These are phyloP conservation scores for Andrena hattorfiana DNA, from an alignment of 2,888 invertebrate species.

Conservation along the genomic window DNA sequence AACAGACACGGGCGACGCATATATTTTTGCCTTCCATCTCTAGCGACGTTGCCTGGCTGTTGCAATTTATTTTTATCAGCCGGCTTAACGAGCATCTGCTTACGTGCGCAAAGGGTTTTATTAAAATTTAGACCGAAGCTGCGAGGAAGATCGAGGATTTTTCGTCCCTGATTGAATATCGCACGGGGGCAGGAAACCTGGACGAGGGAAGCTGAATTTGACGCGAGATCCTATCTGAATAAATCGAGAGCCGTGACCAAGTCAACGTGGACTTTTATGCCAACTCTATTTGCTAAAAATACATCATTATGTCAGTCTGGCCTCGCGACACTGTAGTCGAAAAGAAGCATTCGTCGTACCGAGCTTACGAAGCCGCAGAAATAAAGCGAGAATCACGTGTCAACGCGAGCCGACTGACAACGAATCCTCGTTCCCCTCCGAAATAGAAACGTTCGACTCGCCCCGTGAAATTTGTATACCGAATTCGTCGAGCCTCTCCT, in stretches of 20 bases:
- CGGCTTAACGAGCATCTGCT: background rate
- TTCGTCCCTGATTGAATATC: background rate
- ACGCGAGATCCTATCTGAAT: slow-evolving; percentile 20
- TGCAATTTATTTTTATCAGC: slow-evolving; percentile 30
- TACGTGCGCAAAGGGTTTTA: background rate
- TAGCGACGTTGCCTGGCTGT: slow-evolving; percentile 2
- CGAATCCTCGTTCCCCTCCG: too few species aligned
- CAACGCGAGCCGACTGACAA: too few species aligned
- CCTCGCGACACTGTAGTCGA: background rate
- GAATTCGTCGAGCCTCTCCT: too few species aligned
- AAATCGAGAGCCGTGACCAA: background rate
- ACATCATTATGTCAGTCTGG: slow-evolving; percentile 29
- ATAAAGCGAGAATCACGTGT: background rate
- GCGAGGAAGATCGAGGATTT: background rate
- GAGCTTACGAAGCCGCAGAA: slow-evolving; percentile 2
- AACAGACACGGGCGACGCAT: slow-evolving; percentile 32
- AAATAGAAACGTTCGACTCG: too few species aligned
- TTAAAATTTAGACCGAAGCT: background rate
- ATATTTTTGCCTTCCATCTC: slow-evolving; percentile 49
- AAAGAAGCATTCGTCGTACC: background rate
- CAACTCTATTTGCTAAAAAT: slow-evolving; percentile 39
- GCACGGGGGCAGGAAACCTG: background rate
- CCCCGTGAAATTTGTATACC: too few species aligned
- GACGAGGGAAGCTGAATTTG: slow-evolving; percentile 5
- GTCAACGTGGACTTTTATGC: slow-evolving; percentile 32